Conservation (phyloP, 2,797 vertebrate genomes). For the Sarcophilus harrisii region DNA sequence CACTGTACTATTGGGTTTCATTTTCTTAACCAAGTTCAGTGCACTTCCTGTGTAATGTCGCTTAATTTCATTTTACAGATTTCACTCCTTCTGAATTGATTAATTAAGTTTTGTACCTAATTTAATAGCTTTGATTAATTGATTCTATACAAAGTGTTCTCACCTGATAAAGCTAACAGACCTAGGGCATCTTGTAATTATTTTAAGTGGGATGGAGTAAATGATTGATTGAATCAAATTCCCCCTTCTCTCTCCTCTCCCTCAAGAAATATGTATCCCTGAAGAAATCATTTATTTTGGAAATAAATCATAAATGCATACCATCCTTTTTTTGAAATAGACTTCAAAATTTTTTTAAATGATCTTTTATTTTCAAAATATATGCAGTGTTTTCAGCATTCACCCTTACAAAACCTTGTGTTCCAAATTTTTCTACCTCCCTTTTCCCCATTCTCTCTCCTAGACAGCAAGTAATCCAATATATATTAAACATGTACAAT, state of each 20-base stretch:
- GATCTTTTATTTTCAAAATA: too few species aligned
- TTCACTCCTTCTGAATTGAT: neutral
- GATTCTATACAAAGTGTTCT: neutral
- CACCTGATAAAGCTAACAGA: neutral
- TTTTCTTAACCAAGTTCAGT: neutral
- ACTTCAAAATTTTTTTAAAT: too few species aligned
- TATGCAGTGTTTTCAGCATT: too few species aligned
- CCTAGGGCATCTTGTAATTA: neutral
- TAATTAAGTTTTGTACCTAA: neutral
- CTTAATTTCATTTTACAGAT: neutral
- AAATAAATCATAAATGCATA: conserved; percentile 37
- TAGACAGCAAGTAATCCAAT: too few species aligned
- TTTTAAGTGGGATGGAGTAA: neutral
- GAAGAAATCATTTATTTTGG: conserved; percentile 50
- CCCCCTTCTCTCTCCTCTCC: neutral
- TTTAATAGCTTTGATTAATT: neutral
- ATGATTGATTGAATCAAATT: neutral
- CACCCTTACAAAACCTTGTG: too few species aligned
- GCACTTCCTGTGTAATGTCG: neutral
- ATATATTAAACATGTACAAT: too few species aligned
- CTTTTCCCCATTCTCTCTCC: too few species aligned
- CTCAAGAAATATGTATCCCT: conserved; percentile 39
- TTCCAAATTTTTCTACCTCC: too few species aligned
- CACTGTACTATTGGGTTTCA: neutral
- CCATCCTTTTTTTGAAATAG: too few species aligned